phyloP scores from a whole-genome alignment of 2,113 vertebrate species.

The Lycaon pictus region DNA sequence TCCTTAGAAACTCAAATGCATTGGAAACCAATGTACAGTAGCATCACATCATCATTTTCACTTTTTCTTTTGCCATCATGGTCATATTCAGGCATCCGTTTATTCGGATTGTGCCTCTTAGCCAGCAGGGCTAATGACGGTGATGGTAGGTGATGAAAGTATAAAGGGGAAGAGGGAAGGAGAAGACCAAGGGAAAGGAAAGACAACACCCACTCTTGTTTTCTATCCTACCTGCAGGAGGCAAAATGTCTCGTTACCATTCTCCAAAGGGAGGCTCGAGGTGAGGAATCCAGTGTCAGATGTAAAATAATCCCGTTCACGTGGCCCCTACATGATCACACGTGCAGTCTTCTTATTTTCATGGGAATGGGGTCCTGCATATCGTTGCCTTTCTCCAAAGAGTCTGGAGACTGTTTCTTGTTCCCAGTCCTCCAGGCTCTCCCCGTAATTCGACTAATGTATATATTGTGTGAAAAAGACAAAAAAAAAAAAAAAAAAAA shows the following conservation, averaged over 20 bases:
- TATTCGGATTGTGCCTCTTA: not conserved
- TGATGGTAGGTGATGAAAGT: not conserved
- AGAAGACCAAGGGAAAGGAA: not conserved
- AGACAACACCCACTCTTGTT: not conserved
- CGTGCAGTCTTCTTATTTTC: not conserved
- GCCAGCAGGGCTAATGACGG: not conserved
- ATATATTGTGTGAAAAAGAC: not conserved
- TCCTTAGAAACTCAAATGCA: not conserved
- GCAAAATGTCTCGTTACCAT: not conserved
- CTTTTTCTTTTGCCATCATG: not conserved
- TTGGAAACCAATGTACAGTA: not conserved
- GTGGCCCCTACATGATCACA: not conserved
- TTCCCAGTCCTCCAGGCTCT: not conserved
- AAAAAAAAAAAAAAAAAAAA: not conserved
- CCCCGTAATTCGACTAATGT: too few relatives aligned
- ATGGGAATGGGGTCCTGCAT: not conserved
- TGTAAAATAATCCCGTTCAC: not conserved
- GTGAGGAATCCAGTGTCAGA: not conserved
- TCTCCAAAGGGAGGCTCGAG: not conserved
- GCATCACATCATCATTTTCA: not conserved
- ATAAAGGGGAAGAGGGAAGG: not conserved
- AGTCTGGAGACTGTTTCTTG: not conserved
- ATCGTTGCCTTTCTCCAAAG: not conserved
- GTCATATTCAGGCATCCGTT: not conserved
- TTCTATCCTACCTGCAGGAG: not conserved